Evolutionary conservation across 2,113 vertebrate genomes (phyloP).

Genomic region (Fregetta grallaria): DNA sequence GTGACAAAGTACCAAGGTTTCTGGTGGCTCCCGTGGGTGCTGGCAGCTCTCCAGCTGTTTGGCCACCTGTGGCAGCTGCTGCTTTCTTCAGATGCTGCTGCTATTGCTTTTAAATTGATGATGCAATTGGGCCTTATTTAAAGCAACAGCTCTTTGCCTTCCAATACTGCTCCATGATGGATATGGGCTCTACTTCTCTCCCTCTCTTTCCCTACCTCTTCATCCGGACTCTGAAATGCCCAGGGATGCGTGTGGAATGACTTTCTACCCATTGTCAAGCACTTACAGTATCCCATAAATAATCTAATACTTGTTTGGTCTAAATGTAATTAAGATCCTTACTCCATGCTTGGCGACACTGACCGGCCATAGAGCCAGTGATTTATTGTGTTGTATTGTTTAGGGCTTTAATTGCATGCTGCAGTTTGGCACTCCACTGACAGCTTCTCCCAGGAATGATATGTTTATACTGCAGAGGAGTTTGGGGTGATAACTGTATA

Average conservation of each 20-base stretch:
- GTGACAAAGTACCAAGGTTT: not conserved
- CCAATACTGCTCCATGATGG: not conserved
- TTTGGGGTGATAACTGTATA: conserved; percentile 53
- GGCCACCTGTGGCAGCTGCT: conserved; percentile 64
- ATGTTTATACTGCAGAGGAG: conserved; percentile 50
- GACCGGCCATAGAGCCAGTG: conserved; percentile 47
- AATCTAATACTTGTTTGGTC: conserved; percentile 69
- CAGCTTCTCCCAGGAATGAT: conserved; percentile 67
- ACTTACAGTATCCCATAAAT: conserved; percentile 66
- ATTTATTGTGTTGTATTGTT: conserved; percentile 68
- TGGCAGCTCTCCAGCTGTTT: conserved; percentile 61
- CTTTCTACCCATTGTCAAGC: conserved; percentile 55
- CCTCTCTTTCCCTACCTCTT: conserved; percentile 12
- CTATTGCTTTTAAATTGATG: conserved; percentile 63
- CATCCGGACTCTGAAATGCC: not conserved
- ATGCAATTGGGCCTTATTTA: conserved; percentile 57
- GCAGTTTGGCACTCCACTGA: conserved; percentile 53
- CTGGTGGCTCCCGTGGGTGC: conserved; percentile 5
- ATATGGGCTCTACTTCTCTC: conserved; percentile 18
- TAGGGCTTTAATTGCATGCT: conserved; percentile 67
- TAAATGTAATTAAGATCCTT: conserved; percentile 73
- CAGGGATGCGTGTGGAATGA: conserved; percentile 34
- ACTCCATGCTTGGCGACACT: conserved; percentile 66
- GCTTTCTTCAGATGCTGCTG: conserved; percentile 42
- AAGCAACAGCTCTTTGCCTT: conserved; percentile 49